Percentiles rank a stretch among this genome's conserved stretches.
Evolutionary conservation across 2,797 vertebrate species (phyloP).

Genomic region (Echiichthys vipera): DNA sequence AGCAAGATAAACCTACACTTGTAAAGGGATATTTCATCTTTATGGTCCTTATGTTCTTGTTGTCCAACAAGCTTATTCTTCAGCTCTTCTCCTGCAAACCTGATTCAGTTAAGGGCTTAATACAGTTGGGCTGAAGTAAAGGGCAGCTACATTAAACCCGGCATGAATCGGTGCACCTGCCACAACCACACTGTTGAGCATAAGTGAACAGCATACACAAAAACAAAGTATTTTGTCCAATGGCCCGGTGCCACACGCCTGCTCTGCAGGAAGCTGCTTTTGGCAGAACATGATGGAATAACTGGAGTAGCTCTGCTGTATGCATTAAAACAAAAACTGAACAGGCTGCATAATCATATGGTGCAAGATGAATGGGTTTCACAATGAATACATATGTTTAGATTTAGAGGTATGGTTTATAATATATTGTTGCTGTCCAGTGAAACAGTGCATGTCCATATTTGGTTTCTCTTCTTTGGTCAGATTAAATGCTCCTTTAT

Average conservation of each 20-base stretch:
- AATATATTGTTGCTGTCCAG: neutral
- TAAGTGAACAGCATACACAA: constrained; percentile 16
- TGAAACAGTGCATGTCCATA: neutral
- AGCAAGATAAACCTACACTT: neutral
- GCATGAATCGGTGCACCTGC: constrained; percentile 39
- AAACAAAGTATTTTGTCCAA: constrained; percentile 28
- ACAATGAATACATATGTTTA: constrained; percentile 5
- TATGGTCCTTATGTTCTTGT: neutral
- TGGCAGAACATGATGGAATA: constrained; percentile 57
- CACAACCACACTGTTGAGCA: constrained; percentile 30
- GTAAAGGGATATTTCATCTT: neutral
- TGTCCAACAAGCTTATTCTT: neutral
- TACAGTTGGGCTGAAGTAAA: constrained; percentile 1
- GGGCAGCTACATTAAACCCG: constrained; percentile 9
- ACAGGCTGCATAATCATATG: constrained; percentile 33
- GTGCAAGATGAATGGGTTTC: constrained; percentile 26
- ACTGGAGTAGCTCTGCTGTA: constrained; percentile 44
- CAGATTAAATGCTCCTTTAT: neutral
- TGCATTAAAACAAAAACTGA: constrained; percentile 35
- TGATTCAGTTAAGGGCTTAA: constrained; percentile 7
- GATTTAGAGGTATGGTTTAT: neutral
- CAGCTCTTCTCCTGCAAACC: neutral
- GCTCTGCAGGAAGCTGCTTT: constrained; percentile 51
- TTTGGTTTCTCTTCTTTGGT: no score
- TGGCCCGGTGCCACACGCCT: constrained; percentile 22